A percentile compares a stretch with the other conserved stretches of the same genome.
Conservation (phyloP, 92 coral and sea anemone genomes). For the Epizoanthus ramosus region DNA sequence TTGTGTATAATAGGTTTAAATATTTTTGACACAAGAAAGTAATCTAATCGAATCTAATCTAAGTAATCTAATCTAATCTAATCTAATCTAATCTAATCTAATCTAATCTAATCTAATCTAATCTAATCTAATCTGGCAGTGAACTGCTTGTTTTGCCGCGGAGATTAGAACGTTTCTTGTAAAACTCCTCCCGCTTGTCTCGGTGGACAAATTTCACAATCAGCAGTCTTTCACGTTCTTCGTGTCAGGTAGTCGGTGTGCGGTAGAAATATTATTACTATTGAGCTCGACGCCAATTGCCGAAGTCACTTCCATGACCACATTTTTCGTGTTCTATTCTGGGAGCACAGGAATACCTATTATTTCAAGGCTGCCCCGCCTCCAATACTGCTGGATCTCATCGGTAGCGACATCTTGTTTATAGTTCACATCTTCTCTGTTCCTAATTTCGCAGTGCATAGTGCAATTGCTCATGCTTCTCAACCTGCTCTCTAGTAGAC, state of each 20-base stretch:
- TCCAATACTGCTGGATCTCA: background rate
- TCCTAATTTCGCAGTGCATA: background rate
- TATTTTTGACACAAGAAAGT: too few species aligned
- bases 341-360: constrained; percentile 10
- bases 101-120: too few species aligned
- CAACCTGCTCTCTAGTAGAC: background rate
- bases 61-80: too few species aligned
- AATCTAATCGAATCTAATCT: too few species aligned
- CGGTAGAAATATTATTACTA: background rate
- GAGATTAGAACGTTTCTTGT: too few species aligned
- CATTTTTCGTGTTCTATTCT: constrained; percentile 1
- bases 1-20: too few species aligned
- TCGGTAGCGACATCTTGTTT: too few species aligned
- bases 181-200: constrained; percentile 1
- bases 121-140: too few species aligned
- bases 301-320: background rate
- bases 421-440: too few species aligned
- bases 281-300: background rate
- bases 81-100: too few species aligned
- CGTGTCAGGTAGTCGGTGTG: constrained; percentile 11
- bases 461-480: background rate
- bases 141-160: too few species aligned
- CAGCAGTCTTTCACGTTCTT: constrained; percentile 12
- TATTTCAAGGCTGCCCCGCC: constrained; percentile 9
- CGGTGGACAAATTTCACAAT: constrained; percentile 4